Conservation (phyloP, 1,140 invertebrate species). For the Drosophila virilis region DNA sequence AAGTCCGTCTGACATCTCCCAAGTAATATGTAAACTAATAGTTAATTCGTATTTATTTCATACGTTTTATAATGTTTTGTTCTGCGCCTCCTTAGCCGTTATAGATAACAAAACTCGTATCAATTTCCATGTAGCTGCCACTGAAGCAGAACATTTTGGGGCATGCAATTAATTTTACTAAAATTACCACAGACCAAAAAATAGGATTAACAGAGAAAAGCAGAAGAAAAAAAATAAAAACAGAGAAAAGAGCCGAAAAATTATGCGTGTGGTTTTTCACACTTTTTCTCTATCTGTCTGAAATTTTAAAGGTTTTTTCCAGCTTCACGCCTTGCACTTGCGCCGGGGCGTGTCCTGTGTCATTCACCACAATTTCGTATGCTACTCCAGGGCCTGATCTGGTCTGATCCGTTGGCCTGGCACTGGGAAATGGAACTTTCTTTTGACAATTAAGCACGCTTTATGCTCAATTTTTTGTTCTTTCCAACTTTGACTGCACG, state of each 20-base stretch:
- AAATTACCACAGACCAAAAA: conserved; percentile 60
- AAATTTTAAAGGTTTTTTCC: conserved; percentile 17
- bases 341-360: conserved; percentile 61
- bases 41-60: too few species aligned
- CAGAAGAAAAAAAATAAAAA: conserved; percentile 5
- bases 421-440: conserved; percentile 53
- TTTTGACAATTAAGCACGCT: conserved; percentile 76
- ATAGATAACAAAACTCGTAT: conserved; percentile 33
- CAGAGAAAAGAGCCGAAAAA: conserved; percentile 20
- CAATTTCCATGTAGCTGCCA: conserved; percentile 39
- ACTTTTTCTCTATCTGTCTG: conserved; percentile 41
- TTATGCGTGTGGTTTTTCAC: conserved; percentile 77
- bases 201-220: conserved; percentile 45
- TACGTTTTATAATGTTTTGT: too few species aligned
- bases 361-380: conserved; percentile 73
- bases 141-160: conserved; percentile 47
- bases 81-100: not conserved
- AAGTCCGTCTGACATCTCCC: too few species aligned
- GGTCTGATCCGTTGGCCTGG: conserved; percentile 35
- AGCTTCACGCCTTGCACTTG: conserved; percentile 73
- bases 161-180: conserved; percentile 82
- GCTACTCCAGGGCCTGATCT: conserved; percentile 64
- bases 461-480: conserved; percentile 73
- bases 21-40: too few species aligned
- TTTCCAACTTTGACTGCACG: conserved; percentile 40